Conservation (phyloP, 1,140 invertebrate species). For the Epicauta chinensis region DNA sequence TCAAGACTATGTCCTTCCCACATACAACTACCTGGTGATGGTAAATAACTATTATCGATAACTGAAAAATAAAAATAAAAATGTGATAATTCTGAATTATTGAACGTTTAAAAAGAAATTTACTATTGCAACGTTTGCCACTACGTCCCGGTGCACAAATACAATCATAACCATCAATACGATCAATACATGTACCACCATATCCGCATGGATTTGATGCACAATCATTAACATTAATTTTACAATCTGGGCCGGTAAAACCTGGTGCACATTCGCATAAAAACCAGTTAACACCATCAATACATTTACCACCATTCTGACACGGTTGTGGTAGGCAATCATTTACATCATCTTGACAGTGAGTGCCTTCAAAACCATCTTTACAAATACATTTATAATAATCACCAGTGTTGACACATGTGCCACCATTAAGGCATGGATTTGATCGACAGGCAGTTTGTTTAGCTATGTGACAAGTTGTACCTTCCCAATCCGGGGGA, state of each 20-base stretch:
- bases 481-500: constrained; percentile 59
- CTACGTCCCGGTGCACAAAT: constrained; percentile 71
- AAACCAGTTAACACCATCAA: constrained; percentile 76
- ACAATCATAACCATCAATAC: constrained; percentile 71
- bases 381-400: constrained; percentile 64
- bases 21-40: constrained; percentile 46
- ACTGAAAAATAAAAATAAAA: constrained; percentile 34
- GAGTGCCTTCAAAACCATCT: constrained; percentile 57
- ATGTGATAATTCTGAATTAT: not conserved
- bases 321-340: constrained; percentile 61
- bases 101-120: constrained; percentile 19
- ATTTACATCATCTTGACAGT: constrained; percentile 59
- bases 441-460: constrained; percentile 65
- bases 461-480: constrained; percentile 61
- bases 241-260: constrained; percentile 66
- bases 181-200: constrained; percentile 75
- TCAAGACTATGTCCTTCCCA: constrained; percentile 53
- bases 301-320: constrained; percentile 70
- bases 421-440: constrained; percentile 69
- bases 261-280: constrained; percentile 67
- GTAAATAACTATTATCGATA: constrained; percentile 40
- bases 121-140: constrained; percentile 60
- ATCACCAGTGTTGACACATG: constrained; percentile 65
- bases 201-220: constrained; percentile 75
- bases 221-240: constrained; percentile 73